These are phyloP conservation scores for Dryobates pubescens DNA, from an alignment of 2,797 vertebrate genomes.

Conservation along the genomic window DNA sequence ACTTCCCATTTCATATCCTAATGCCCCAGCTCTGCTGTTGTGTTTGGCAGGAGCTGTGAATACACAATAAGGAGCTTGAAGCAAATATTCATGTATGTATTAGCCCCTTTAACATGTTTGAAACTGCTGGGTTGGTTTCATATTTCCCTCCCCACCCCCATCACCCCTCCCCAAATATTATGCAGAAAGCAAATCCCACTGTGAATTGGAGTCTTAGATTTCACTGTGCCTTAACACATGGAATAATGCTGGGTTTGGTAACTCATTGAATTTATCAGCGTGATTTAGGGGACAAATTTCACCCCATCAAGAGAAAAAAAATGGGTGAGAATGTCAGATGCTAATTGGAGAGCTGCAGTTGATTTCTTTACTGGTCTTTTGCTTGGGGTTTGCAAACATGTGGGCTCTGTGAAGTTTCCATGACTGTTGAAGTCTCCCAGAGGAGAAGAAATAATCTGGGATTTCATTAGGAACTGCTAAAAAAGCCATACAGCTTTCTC, in stretches of 20 bases:
- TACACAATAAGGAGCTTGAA: constrained; percentile 62
- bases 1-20: constrained; percentile 63
- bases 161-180: not conserved
- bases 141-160: not conserved
- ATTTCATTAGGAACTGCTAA: constrained; percentile 54
- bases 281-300: constrained; percentile 37
- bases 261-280: constrained; percentile 20
- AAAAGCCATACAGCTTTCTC: constrained; percentile 38
- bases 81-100: constrained; percentile 65
- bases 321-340: constrained; percentile 14
- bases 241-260: not conserved
- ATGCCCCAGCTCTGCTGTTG: constrained; percentile 33
- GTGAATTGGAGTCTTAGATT: constrained; percentile 13
- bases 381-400: not conserved
- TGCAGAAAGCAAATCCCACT: constrained; percentile 8
- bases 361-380: constrained; percentile 38
- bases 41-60: constrained; percentile 56
- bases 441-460: constrained; percentile 5
- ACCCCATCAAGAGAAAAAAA: not conserved
- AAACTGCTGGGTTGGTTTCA: constrained; percentile 8
- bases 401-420: constrained; percentile 49
- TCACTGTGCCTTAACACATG: constrained; percentile 6
- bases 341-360: constrained; percentile 20
- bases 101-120: constrained; percentile 10
- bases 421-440: constrained; percentile 45